A percentile compares a stretch with the other conserved stretches of the same genome.
These are phyloP conservation scores for Enteromius radiatus DNA, from an alignment of 2,797 vertebrate genomes.

Conservation along the genomic window DNA sequence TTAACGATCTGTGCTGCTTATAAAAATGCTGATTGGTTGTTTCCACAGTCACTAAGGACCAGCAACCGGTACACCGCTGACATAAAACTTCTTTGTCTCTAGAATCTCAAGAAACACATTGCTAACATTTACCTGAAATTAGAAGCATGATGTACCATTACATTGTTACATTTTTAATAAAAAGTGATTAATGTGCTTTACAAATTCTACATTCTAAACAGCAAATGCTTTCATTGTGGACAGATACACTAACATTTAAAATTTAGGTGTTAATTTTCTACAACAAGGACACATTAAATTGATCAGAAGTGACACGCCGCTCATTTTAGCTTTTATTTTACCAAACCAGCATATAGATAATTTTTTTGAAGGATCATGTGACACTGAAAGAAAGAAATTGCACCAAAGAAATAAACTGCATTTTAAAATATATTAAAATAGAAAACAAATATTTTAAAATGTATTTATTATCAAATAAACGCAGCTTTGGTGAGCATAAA, in stretches of 20 bases:
- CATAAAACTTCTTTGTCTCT: background rate
- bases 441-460: background rate
- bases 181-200: background rate
- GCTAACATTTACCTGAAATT: background rate
- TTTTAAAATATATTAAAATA: background rate
- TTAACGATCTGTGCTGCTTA: conserved; percentile 8
- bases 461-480: background rate
- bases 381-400: background rate
- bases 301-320: background rate
- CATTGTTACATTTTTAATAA: background rate
- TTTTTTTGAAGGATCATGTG: background rate
- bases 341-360: background rate
- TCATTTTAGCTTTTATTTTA: background rate
- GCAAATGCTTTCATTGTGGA: background rate
- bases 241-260: background rate
- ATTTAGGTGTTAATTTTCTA: too few relatives aligned
- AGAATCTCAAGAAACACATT: conserved; percentile 3
- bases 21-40: conserved; percentile 30
- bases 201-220: background rate
- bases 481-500: background rate
- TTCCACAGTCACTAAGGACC: background rate
- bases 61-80: background rate
- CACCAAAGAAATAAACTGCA: background rate
- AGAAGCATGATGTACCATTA: background rate
- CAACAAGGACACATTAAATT: background rate